Conservation (phyloP, 2,113 vertebrate species). For the Ageneiosus marmoratus region DNA sequence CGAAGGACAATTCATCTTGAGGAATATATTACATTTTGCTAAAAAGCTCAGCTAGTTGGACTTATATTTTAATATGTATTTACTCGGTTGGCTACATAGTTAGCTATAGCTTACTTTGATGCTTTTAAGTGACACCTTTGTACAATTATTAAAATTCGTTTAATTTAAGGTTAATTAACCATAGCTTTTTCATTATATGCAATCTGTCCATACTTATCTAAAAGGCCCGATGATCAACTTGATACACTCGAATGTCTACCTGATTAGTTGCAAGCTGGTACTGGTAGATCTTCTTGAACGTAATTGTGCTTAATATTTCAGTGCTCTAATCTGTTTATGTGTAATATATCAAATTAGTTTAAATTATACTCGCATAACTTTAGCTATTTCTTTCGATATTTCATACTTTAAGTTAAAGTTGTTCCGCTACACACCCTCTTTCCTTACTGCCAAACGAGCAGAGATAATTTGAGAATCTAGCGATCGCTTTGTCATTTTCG, state of each 20-base stretch:
- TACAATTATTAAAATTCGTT: background rate
- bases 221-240: background rate
- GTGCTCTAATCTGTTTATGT: background rate
- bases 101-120: background rate
- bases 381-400: background rate
- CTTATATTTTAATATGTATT: background rate
- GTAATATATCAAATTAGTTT: background rate
- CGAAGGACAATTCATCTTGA: background rate
- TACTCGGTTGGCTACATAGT: background rate
- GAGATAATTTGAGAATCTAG: background rate
- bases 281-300: too few relatives aligned
- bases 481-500: background rate
- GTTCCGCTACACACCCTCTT: background rate
- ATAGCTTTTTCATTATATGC: background rate
- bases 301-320: background rate
- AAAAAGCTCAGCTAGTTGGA: background rate
- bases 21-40: background rate
- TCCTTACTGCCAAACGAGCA: background rate
- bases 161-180: background rate
- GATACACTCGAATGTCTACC: background rate
- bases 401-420: background rate
- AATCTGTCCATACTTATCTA: background rate
- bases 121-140: background rate
- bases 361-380: background rate
- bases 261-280: background rate